Evolutionary conservation across 2,113 vertebrate genomes (phyloP), one percentile per base, ranked within the genome.

Genomic region (Euleptes europaea): DNA sequence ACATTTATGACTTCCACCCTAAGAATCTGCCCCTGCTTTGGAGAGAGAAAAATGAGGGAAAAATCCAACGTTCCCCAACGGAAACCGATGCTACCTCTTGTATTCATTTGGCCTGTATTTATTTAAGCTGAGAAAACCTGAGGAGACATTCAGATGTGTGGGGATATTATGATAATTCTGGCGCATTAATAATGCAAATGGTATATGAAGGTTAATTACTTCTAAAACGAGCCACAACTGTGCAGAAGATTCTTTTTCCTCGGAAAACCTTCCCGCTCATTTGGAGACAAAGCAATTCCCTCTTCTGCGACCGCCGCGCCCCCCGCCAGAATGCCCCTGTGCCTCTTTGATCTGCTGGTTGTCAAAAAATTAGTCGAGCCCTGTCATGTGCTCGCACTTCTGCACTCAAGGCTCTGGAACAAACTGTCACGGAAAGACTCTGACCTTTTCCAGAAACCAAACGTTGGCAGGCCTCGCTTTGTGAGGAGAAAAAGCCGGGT

Each of bases 141-240:
- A 95, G 92, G 92, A 94, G 89, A 91, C 95, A 91, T 90, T 85
- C 82, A 95, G 90, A 85, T 91, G 89, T 90, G 90, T 94, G 95
- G 91, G 80, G 84, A 92, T 78, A 90, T 85, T 90, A 89, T 93
- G 88, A 92, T 94, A 94, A 93, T 90, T 84, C 79, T 84, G 84
- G 89, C 91, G 90, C 90, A 95, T 95, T 94, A 95, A 94, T 94
- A 95, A 95, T 94, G 87, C 86, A 96, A 93, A 93, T 92, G 91
- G 84, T 86, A 86, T 86, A 91, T 84, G 84, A 89, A 95, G 94
- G 94, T 96, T 96, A 96, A 97, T 96, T 95, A 94, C 85, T 90
- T 94, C 84, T 90, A 86, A 95, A 94, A 90, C 87, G 92, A 95
- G 91, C 82, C 93, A 78, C 80, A 94, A 93, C 86, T 93, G 78